phyloP scores from a whole-genome alignment of 2,888 invertebrate species.

The Pyrocoelia pectoralis region DNA sequence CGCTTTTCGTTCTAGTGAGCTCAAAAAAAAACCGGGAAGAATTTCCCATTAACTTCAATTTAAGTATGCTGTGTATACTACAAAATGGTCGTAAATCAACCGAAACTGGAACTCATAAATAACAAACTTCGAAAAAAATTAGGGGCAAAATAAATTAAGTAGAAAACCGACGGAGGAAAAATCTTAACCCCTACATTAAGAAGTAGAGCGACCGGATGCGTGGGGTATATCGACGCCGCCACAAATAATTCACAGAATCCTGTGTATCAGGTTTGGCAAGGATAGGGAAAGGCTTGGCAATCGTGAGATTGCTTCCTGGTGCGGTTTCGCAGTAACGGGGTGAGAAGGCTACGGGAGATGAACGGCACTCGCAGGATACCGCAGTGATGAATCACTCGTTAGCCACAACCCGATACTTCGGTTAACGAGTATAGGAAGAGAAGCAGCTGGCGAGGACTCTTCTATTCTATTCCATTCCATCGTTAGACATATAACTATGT shows the following conservation, averaged over 20 bases:
- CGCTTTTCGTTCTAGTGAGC: not conserved
- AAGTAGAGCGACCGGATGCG: conserved; percentile 26
- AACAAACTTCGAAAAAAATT: conserved; percentile 33
- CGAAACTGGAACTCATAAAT: conserved; percentile 34
- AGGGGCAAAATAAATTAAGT: conserved; percentile 35
- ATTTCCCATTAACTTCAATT: conserved; percentile 8
- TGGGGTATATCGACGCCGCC: conserved; percentile 32
- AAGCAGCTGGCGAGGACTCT: conserved; percentile 20
- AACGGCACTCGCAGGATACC: conserved; percentile 39
- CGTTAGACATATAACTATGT: conserved; percentile 30
- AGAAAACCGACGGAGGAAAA: conserved; percentile 34
- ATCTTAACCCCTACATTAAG: conserved; percentile 32
- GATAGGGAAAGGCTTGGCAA: conserved; percentile 38
- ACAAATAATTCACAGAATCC: conserved; percentile 42
- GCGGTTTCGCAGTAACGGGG: conserved; percentile 35
- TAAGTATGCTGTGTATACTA: conserved; percentile 1
- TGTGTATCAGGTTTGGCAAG: conserved; percentile 38
- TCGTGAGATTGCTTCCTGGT: conserved; percentile 43
- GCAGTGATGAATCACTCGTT: conserved; percentile 54
- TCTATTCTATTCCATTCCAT: conserved; percentile 22
- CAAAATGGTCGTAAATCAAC: conserved; percentile 32
- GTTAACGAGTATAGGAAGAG: conserved; percentile 46
- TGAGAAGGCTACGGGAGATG: conserved; percentile 34
- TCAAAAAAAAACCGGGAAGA: conserved; percentile 11
- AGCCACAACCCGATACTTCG: conserved; percentile 50